A percentile compares a stretch with the other conserved stretches of the same genome.
Conservation (phyloP, 1,140 invertebrate genomes). For the Lethrus apterus region DNA sequence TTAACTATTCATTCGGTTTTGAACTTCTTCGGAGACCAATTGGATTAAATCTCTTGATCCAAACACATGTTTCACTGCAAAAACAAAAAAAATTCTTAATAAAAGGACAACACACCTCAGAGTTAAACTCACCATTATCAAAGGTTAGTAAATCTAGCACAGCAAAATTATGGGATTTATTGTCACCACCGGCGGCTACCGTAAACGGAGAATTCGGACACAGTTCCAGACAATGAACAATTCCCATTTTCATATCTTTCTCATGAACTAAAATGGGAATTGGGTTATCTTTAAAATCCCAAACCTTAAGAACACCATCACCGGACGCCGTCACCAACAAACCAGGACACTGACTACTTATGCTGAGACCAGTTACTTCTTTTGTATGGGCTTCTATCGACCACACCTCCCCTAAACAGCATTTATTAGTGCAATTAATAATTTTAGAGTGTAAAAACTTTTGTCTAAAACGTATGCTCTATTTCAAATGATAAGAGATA, state of each 20-base stretch:
- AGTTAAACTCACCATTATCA: constrained; percentile 53
- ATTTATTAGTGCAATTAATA: no score
- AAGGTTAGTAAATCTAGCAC: constrained; percentile 65
- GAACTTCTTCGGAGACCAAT: constrained; percentile 22
- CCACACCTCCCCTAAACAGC: constrained; percentile 69
- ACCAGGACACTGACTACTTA: constrained; percentile 61
- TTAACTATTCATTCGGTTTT: no score
- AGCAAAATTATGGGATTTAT: constrained; percentile 68
- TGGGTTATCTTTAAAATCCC: constrained; percentile 52
- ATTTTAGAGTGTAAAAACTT: no score
- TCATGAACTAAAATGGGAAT: constrained; percentile 38
- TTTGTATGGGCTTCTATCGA: constrained; percentile 69
- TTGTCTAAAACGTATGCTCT: no score
- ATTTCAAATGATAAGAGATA: no score
- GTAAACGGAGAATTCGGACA: constrained; percentile 77
- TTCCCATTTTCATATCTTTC: constrained; percentile 59
- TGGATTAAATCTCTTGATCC: constrained; percentile 27
- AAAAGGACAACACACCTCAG: not conserved
- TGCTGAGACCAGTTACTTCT: constrained; percentile 68
- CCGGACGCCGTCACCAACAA: constrained; percentile 63
- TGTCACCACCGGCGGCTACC: constrained; percentile 75
- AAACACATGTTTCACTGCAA: constrained; percentile 35
- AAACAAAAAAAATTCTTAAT: constrained; percentile 11
- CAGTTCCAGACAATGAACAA: constrained; percentile 61
- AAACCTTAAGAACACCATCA: constrained; percentile 70